A percentile compares a stretch with the other conserved stretches of the same genome.
Conservation (phyloP, 2,888 invertebrate species). For the Lymantria dispar region DNA sequence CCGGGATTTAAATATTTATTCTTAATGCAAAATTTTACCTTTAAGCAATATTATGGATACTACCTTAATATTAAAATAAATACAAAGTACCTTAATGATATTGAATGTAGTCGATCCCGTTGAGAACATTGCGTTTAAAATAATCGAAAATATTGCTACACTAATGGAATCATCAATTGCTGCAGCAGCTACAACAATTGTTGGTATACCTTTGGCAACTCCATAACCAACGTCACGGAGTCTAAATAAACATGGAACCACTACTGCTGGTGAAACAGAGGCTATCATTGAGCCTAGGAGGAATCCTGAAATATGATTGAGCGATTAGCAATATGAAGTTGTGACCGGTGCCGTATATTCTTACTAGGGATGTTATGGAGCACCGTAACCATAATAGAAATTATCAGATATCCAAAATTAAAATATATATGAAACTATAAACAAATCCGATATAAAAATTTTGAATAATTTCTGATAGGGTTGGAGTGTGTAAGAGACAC, state of each 20-base stretch:
- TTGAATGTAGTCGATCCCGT: slow-evolving; percentile 84
- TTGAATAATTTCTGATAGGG: too few relatives aligned
- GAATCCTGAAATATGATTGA: slow-evolving; percentile 60
- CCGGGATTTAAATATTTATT: too few relatives aligned
- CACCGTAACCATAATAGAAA: too few relatives aligned
- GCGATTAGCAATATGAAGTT: too few relatives aligned
- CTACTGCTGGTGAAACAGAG: slow-evolving; percentile 95
- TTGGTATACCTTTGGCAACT: slow-evolving; percentile 93
- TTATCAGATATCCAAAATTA: too few relatives aligned
- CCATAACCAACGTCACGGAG: slow-evolving; percentile 89
- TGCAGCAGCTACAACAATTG: slow-evolving; percentile 92
- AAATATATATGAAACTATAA: too few relatives aligned
- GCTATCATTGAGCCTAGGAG: slow-evolving; percentile 90
- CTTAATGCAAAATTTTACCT: too few relatives aligned
- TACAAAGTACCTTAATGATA: slow-evolving; percentile 80
- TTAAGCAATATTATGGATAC: neutral
- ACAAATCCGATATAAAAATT: too few relatives aligned
- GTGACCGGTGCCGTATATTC: too few relatives aligned
- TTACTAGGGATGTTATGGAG: too few relatives aligned
- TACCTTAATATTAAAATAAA: neutral
- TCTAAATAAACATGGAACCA: slow-evolving; percentile 92
- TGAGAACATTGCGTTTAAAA: slow-evolving; percentile 90
- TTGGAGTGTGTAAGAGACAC: too few relatives aligned
- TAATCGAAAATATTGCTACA: slow-evolving; percentile 92
- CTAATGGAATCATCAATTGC: slow-evolving; percentile 95